A percentile compares a stretch with the other conserved stretches of the same genome.
phyloP scores from a whole-genome alignment of 2,888 invertebrate genomes.

The Athrips mouffetella region DNA sequence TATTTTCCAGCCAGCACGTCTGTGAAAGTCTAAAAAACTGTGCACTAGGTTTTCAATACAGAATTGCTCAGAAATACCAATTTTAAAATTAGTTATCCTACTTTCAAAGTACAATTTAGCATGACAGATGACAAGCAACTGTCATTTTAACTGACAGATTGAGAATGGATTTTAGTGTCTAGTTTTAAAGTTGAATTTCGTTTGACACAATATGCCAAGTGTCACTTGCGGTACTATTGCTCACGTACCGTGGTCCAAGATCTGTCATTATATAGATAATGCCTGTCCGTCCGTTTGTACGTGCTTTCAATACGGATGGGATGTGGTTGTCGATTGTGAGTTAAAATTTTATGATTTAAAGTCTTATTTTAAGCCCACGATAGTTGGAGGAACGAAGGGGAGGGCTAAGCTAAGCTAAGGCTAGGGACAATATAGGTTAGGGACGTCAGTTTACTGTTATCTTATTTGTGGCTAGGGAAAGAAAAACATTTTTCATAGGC shows the following conservation, averaged over 20 bases:
- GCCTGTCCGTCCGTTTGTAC: slow-evolving; percentile 41
- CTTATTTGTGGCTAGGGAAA: no score
- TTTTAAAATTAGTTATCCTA: background rate
- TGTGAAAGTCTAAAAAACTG: background rate
- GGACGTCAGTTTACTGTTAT: no score
- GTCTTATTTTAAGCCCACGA: no score
- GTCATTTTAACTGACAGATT: background rate
- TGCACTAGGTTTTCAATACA: background rate
- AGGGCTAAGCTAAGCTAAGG: no score
- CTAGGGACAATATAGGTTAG: no score
- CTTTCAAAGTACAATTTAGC: slow-evolving; percentile 1
- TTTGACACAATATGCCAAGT: background rate
- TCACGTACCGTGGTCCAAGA: slow-evolving; percentile 66
- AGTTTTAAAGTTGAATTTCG: slow-evolving; percentile 3
- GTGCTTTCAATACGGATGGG: slow-evolving; percentile 49
- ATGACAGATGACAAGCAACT: background rate
- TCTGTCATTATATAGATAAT: slow-evolving; percentile 77
- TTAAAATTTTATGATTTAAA: background rate
- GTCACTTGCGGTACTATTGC: slow-evolving; percentile 55
- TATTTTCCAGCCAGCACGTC: slow-evolving; percentile 1
- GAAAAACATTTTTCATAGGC: no score
- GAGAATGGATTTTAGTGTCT: background rate
- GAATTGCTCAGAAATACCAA: background rate
- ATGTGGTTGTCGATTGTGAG: slow-evolving; percentile 26
- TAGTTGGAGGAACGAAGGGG: no score